Percentiles rank a stretch among this genome's conserved stretches.
phyloP scores from a whole-genome alignment of 1,140 invertebrate species.

The Rhagoletis pomonella region DNA sequence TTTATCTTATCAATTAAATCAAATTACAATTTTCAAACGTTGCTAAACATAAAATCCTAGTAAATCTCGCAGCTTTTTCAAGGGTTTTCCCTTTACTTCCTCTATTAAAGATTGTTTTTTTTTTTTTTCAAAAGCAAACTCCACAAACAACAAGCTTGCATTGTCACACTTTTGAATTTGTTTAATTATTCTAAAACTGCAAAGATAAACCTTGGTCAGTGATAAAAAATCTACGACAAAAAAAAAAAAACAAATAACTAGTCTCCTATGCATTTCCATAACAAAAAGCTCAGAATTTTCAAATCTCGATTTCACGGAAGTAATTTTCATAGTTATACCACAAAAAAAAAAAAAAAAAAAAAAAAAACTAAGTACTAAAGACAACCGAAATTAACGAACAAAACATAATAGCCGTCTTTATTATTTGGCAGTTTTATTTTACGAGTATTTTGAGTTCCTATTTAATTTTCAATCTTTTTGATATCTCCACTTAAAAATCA shows the following conservation, averaged over 20 bases:
- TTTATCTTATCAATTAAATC: no score
- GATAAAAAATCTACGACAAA: background rate
- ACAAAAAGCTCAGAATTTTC: constrained; percentile 4
- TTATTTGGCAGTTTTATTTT: background rate
- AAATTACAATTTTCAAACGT: no score
- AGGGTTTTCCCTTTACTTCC: no score
- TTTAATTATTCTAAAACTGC: no score
- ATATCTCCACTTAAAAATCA: constrained; percentile 36
- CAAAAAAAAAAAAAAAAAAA: background rate
- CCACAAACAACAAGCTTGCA: no score
- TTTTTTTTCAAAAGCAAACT: no score
- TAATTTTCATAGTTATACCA: background rate
- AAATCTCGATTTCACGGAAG: constrained; percentile 12
- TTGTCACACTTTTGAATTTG: no score
- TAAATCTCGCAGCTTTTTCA: no score
- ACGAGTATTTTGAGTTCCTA: background rate
- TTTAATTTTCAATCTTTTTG: constrained; percentile 20
- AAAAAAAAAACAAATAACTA: background rate
- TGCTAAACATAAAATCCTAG: no score
- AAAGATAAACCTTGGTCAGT: no score
- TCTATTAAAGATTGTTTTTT: no score
- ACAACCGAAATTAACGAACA: background rate
- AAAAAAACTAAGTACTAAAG: background rate
- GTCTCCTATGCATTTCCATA: background rate
- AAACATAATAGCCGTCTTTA: background rate